Evolutionary conservation across 1,140 invertebrate genomes (phyloP), one percentile per base, ranked within the genome.

Genomic region (Pantala flavescens): DNA sequence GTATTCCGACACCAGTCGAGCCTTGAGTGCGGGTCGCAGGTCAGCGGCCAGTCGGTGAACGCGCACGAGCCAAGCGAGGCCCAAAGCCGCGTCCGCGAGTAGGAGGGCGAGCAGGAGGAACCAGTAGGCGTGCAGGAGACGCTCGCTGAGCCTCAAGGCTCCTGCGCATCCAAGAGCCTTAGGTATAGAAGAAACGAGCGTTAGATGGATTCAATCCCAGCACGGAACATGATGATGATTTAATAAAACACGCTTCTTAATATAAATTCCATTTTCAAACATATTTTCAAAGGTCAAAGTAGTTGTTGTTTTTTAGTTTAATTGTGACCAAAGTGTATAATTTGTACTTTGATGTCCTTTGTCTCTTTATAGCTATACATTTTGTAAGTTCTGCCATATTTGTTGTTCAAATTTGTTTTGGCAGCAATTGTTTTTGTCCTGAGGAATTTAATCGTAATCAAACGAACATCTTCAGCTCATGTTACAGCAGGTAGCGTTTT

Each of bases 11-110:
- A 72, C 76, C n/a, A 87, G 79, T 74, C 85, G 82, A 43, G 86
- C 81, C 49, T 85, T 86, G 21, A 95, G 84, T 43, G 87, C 87
- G 0, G 90, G 90, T 73, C 87, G 84, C 21, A 95, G 84, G 76
- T 91, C 89, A 49, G 88, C 84, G 77, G 89, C 87, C 74, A 72
- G 23, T 23, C 36, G 86, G 78, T 93, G 90, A 80, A 93, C 93
- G 19, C 91, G 84, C 81, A 93, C 92, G 74, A 93, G 88, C 93
- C 93, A 96, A 77, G 92, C 91, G n/a, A 93, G 87, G 19, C 93
- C 93, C 42, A 95, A 88, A 3, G 94, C 86, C 0, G 90, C 88
- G 86, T 96, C 93, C 24, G 93, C 93, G 77, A 93, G 89, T 9
- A 95, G 85, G 0, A 96, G 84, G 10, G 90, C 88, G 0, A 95